Percentiles rank a stretch among this genome's conserved stretches.
phyloP scores from a whole-genome alignment of 2,888 invertebrate genomes.

The Pherbina coryleti region DNA sequence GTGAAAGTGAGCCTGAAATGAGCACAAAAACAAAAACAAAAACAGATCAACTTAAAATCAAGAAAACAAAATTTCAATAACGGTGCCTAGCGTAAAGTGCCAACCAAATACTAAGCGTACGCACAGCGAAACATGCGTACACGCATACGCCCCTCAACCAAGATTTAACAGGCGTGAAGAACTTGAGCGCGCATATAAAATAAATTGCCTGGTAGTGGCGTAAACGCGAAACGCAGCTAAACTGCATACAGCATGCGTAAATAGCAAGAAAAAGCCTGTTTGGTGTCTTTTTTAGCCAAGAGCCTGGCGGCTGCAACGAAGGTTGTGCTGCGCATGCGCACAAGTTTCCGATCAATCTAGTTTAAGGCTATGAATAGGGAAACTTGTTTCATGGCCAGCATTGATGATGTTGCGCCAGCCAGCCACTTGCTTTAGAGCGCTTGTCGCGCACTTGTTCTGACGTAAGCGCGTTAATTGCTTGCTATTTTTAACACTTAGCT shows the following conservation, averaged over 20 bases:
- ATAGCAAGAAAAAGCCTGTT: not conserved
- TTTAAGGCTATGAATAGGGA: not conserved
- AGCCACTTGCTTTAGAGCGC: not conserved
- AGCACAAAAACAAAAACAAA: slow-evolving; percentile 36
- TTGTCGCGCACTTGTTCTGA: not conserved
- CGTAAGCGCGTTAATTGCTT: too few relatives aligned
- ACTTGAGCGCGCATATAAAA: slow-evolving; percentile 11
- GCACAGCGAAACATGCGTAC: slow-evolving; percentile 43
- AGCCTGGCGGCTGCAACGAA: not conserved
- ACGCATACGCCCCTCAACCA: slow-evolving; percentile 61
- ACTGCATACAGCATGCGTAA: not conserved
- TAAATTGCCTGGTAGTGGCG: not conserved
- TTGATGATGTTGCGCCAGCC: not conserved
- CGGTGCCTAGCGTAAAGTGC: slow-evolving; percentile 17
- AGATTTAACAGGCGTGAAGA: slow-evolving; percentile 63
- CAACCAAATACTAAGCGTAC: slow-evolving; percentile 26
- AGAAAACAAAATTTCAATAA: slow-evolving; percentile 31
- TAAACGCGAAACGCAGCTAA: not conserved
- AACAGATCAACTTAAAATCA: slow-evolving; percentile 10
- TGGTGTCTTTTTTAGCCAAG: not conserved
- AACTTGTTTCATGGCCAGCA: slow-evolving; percentile 6
- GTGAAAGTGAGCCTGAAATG: slow-evolving; percentile 84
- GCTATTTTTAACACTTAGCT: too few relatives aligned
- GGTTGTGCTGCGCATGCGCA: not conserved
- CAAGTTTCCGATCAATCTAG: slow-evolving; percentile 13